Base-by-base conservation (phyloP, 1,140 invertebrate genomes). In the Drosophila aff. region DNA sequence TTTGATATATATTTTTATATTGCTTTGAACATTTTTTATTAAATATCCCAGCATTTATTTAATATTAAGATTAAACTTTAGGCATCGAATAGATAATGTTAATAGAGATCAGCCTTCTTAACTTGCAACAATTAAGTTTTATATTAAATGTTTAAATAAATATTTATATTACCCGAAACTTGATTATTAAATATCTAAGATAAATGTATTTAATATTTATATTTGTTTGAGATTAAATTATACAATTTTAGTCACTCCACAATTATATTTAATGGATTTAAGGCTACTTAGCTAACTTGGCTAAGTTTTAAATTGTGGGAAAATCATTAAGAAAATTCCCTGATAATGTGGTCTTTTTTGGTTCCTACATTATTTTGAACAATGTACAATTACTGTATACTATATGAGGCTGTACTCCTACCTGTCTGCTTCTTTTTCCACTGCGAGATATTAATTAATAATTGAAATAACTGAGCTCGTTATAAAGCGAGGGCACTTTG, bases 361-460 rank as follows among this genome's bases (percentile, higher is more conserved):
- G 2, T 7, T 7, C 49, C 26, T 18, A 13, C 13, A 18, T n/a
- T 5, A 33, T 55, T 16, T 40, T 26, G 1, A 5, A 1, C 21
- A 11, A 36, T 57, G 53, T 26, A 57, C 15, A 40, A 15, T 11
- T 40, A 11, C 53, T 26, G 7, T 26, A n/a, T 38, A 23, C 23
- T 1, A 18, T 15, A 43, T 10, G 40, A 38, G 44, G 52, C 61
- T 61, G 47, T 28, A 3, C 26, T 6, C 10, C 21, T 53, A 60
- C 60, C 28, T 57, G 62, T 72, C 55, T 64, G 58, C 49, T 36
- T 44, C 47, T 21, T 53, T 76, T 68, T 78, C 44, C 58, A 64
- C 61, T 79, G 84, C 74, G 74, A 84, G 58, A 65, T 83, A 89
- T 90, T 89, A 90, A 89, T 90, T 90, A 90, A 89, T 89, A 89